Conservation (phyloP, 2,797 vertebrate species). For the Lutjanus argentimaculatus region DNA sequence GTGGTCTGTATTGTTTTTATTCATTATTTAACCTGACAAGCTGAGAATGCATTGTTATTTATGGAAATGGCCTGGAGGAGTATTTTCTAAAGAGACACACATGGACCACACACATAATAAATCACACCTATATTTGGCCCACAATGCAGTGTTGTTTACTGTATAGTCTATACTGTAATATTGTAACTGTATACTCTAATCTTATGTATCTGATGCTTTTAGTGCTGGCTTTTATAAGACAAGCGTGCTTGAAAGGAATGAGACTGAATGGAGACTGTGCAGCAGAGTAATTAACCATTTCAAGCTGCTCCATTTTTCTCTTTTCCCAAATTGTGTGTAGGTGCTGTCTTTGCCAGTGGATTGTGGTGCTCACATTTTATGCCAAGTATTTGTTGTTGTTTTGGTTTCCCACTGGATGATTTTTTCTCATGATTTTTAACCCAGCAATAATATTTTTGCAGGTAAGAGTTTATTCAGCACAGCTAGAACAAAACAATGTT, state of each 20-base stretch:
- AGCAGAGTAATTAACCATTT: neutral
- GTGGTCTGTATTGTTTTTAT: neutral
- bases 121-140: neutral
- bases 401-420: neutral
- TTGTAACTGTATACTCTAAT: neutral
- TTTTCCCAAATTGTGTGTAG: neutral
- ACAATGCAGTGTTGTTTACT: neutral
- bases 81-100: neutral
- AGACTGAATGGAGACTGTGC: neutral
- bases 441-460: neutral
- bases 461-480: neutral
- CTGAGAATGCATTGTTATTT: constrained; percentile 27
- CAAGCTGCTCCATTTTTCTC: neutral
- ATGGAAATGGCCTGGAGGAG: neutral
- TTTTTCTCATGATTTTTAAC: neutral
- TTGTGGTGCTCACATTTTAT: neutral
- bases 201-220: neutral
- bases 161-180: neutral
- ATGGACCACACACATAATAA: neutral
- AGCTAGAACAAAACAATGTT: neutral
- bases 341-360: neutral
- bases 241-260: neutral
- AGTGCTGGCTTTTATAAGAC: neutral
- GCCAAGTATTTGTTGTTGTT: constrained; percentile 5
- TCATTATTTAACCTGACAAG: constrained; percentile 31